Evolutionary conservation across 2,888 invertebrate species (phyloP), one percentile per base, ranked within the genome.

Genomic region (Eilema caniola): DNA sequence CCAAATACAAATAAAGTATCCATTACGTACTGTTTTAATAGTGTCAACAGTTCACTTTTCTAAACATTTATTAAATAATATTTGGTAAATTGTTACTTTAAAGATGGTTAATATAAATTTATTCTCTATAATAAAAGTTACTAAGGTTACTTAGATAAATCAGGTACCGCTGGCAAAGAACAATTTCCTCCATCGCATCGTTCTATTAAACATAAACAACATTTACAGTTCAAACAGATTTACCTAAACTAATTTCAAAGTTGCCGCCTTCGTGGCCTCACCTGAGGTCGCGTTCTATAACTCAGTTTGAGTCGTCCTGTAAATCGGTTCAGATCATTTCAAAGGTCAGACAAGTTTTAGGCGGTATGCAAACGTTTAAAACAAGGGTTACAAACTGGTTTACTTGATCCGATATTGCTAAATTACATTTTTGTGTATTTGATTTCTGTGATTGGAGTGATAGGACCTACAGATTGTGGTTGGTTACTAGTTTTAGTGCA

Each of bases 361-460:
- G 74, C 61, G n/a, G 67, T 73, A 64, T 72, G 70, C 72, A 74
- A 71, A 28, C 72, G 66, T 75, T 70, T 67, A 61, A n/a, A 74
- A 70, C 75, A 72, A 67, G 67, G 67, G 63, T n/a, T 67, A 65
- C 72, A 74, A 74, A 69, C 74, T 75, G 79, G 79, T 82, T 82
- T 76, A 80, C 80, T 75, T 65, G 63, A 67, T 68, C 66, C 75
- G 71, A 73, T 79, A 78, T 79, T 76, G 71, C 74, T 70, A 72
- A 75, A 78, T 81, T 78, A 73, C 71, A 80, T 81, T 77, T 37
- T 76, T n/a, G 66, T 70, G 67, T 76, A n/a, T n/a, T 53, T n/a
- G n/a, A n/a, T n/a, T n/a, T 47, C 47, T 47, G 47, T 20, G 47
- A n/a, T n/a, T n/a, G n/a, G n/a, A n/a, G n/a, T n/a, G n/a, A n/a